Evolutionary conservation across 2,797 vertebrate genomes (phyloP), one percentile per base, ranked within the genome.

Genomic region (Bucorvus abyssinicus): DNA sequence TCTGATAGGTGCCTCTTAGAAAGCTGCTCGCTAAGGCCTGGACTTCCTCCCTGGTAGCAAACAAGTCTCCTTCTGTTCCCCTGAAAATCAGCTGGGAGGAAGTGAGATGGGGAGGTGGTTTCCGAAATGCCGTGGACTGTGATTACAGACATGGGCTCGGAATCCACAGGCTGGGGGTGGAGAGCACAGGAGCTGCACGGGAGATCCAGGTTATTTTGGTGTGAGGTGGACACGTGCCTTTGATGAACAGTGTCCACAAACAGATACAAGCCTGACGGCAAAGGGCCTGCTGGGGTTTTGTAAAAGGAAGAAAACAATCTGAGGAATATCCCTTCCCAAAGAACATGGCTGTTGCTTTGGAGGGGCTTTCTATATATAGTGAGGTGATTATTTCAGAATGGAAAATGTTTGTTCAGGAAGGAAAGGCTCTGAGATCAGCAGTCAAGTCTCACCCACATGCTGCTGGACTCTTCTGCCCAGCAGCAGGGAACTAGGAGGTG

Each of bases 81-180:
- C 71, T 74, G 94, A 63, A 95, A 96, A 95, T 96, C 95, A 95
- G 91, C 95, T 92, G 96, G 89, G 95, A 96, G 97, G 95, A 96
- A 96, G 90, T 6, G 42, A 82, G 84, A 75, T 84, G 84, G 93
- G 96, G 87, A 94, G 91, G 94, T 47, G 91, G 81, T 92, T 97
- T 96, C 95, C 95, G 88, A 96, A 87, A 57, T 10, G 9, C 64
- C 5, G 60, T 14, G 77, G 87, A 74, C 65, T 69, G 64, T 45
- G 91, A 94, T 96, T 89, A 34, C 92, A 94, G 92, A 57, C 75
- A 6, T 49, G 18, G 82, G 21, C 82, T 53, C 18, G 6, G 80
- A 32, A 42, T 29, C 63, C 4, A 1, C 0, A 12, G 40, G 5
- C 16, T 13, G 78, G 93, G 90, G 91, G 90, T 49, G 26, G 93